phyloP scores from a whole-genome alignment of 53 echinoderm and acorn worm species.

The Paelopatides confundens region DNA sequence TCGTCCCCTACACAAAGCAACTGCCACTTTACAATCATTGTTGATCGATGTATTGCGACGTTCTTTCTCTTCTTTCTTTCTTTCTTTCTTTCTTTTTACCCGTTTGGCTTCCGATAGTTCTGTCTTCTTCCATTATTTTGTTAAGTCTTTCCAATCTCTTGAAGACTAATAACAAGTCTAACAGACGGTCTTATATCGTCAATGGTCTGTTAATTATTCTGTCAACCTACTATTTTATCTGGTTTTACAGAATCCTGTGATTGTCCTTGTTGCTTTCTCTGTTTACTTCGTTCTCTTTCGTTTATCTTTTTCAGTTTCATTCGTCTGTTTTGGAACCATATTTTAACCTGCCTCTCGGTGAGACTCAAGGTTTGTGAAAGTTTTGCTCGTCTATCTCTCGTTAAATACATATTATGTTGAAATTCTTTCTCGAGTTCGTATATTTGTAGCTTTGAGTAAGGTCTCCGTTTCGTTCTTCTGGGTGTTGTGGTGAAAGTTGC shows the following conservation, averaged over 20 bases:
- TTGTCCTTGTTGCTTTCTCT: slow-evolving; percentile 28
- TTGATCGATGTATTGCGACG: not conserved
- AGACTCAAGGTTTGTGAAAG: slow-evolving; percentile 86
- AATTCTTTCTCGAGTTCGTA: slow-evolving; percentile 98
- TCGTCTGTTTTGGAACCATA: slow-evolving; percentile 98
- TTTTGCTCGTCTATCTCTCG: slow-evolving; percentile 88
- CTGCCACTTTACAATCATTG: not conserved
- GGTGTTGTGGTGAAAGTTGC: slow-evolving; percentile 97
- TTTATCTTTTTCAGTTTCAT: slow-evolving; percentile 98
- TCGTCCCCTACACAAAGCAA: too few relatives aligned
- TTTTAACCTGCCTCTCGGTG: slow-evolving; percentile 95
- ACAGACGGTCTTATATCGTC: not conserved
- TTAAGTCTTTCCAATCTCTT: too few relatives aligned
- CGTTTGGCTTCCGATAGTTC: not conserved
- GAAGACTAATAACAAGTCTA: too few relatives aligned
- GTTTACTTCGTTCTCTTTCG: slow-evolving; percentile 76
- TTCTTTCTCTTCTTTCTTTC: too few relatives aligned
- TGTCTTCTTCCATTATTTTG: not conserved
- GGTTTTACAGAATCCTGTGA: slow-evolving; percentile 10
- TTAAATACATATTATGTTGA: slow-evolving; percentile 93
- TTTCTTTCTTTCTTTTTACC: not conserved
- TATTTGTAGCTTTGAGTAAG: slow-evolving; percentile 97
- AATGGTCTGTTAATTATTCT: not conserved
- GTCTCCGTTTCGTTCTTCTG: slow-evolving; percentile 90
- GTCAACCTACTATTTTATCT: slow-evolving; percentile 25